Base-by-base conservation (phyloP, 1,140 invertebrate species). In the Eubasilissa regina region DNA sequence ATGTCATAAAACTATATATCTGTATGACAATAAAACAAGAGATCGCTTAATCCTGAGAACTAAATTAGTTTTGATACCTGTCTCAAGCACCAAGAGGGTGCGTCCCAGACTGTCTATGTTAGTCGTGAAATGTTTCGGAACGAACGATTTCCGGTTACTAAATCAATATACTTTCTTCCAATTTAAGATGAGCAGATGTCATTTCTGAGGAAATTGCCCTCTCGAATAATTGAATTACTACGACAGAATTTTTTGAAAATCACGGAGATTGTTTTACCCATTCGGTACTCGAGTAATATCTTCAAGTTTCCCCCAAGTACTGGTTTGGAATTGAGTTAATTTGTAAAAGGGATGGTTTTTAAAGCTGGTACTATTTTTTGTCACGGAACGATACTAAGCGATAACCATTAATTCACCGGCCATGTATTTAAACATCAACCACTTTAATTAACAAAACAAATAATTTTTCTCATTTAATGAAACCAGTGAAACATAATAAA, bases 151-250 rank as follows among this genome's bases (percentile, higher is more conserved):
- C 60, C 35, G 35, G 60, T 9, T 25, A n/a, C 35, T 25, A 35
- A 35, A 25, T 64, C 60, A 64, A 43, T 64, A 64, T 21, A 64
- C 21, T 35, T 12, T 35, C 35, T 25, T 35, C 35, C n/a, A 64
- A 43, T 64, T 64, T 25, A 64, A 35, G 60, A n/a, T 21, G 60
- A 64, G 60, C 19, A 51, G 48, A 51, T 51, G 48, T 51, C n/a
- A 51, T 51, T 51, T 51, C 48, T 51, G 48, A 13, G 11, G 48
- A 15, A 51, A 13, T 13, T 51, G 11, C 11, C 8, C 11, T 15
- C 1, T 15, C 11, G 48, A 51, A 8, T 51, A 51, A 51, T 51
- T 51, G 1, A 51, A 51, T 51, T 51, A 51, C 48, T 51, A 3
- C 25, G 48, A 8, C 11, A 51, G n/a, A 51, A 51, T 51, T 51